phyloP scores from a whole-genome alignment of 1,140 invertebrate species.

The Choristoneura fumiferana region DNA sequence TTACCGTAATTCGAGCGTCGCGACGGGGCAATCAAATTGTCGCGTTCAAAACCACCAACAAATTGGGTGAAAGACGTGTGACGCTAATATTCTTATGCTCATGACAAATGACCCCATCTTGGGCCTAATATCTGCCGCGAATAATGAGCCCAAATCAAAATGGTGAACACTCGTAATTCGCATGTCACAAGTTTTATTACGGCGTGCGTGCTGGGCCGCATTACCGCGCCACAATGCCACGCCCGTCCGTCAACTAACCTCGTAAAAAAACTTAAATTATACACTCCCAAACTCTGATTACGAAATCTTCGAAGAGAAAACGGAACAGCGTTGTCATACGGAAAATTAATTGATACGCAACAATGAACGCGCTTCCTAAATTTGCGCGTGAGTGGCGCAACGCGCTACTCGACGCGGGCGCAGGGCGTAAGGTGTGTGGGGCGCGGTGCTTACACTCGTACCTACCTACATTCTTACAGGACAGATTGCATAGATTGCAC shows the following conservation, averaged over 20 bases:
- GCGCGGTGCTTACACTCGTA: background rate
- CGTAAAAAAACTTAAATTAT: constrained; percentile 34
- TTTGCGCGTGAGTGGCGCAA: constrained; percentile 16
- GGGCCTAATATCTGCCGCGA: constrained; percentile 36
- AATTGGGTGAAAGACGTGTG: constrained; percentile 66
- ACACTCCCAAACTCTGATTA: constrained; percentile 30
- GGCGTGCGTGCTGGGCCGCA: constrained; percentile 39
- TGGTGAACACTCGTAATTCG: constrained; percentile 54
- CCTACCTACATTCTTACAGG: background rate
- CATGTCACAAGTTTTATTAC: constrained; percentile 46
- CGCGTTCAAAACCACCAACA: constrained; percentile 50
- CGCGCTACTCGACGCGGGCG: background rate
- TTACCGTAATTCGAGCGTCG: constrained; percentile 46
- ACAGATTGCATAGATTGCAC: too few relatives aligned
- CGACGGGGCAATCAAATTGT: constrained; percentile 54
- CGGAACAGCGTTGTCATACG: constrained; percentile 16
- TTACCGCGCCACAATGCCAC: constrained; percentile 27
- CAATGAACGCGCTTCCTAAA: constrained; percentile 15
- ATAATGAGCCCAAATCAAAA: constrained; percentile 57
- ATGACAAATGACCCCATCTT: constrained; percentile 65
- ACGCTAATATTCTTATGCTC: constrained; percentile 56
- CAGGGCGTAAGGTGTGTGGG: background rate
- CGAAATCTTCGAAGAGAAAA: constrained; percentile 30
- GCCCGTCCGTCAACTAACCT: constrained; percentile 28
- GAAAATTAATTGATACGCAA: constrained; percentile 19